Percentiles rank a stretch among this genome's conserved stretches.
These are phyloP conservation scores for Tupiocoris notatus DNA, from an alignment of 2,888 invertebrate species.

Conservation along the genomic window DNA sequence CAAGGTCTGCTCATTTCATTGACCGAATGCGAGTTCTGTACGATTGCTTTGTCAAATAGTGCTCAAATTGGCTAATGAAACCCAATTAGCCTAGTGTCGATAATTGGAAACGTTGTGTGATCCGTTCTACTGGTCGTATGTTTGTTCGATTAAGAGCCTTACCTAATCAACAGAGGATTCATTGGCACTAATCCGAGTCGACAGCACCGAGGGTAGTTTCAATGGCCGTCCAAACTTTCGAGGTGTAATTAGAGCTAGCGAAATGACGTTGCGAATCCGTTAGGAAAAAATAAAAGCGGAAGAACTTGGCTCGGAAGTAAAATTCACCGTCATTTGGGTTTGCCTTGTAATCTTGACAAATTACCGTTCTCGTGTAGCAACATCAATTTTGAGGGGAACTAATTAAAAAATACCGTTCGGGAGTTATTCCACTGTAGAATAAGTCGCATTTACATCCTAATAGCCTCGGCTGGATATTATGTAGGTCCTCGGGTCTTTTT, in stretches of 20 bases:
- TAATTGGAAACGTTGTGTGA: too few species aligned
- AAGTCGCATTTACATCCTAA: background rate
- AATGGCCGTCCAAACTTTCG: background rate
- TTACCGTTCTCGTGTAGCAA: conserved; percentile 19
- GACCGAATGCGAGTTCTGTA: too few species aligned
- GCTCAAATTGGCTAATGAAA: too few species aligned
- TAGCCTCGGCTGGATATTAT: background rate
- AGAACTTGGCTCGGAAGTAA: background rate
- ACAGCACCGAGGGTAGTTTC: background rate
- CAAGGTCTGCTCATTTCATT: too few species aligned
- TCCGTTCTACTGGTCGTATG: too few species aligned
- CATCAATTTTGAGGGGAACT: conserved; percentile 28
- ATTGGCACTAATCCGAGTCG: background rate
- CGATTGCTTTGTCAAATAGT: too few species aligned
- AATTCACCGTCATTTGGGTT: background rate
- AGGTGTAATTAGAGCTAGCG: background rate
- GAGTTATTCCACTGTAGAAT: background rate
- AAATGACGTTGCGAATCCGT: background rate
- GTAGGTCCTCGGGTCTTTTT: background rate
- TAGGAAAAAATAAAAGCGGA: background rate
- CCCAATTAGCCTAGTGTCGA: too few species aligned
- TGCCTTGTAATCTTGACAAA: conserved; percentile 29
- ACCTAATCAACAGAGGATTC: too few species aligned
- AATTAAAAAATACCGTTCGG: conserved; percentile 34
- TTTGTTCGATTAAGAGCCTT: too few species aligned